A percentile compares a stretch with the other conserved stretches of the same genome.
Conservation (phyloP, 2,888 invertebrate genomes). For the Achlya flavicornis region DNA sequence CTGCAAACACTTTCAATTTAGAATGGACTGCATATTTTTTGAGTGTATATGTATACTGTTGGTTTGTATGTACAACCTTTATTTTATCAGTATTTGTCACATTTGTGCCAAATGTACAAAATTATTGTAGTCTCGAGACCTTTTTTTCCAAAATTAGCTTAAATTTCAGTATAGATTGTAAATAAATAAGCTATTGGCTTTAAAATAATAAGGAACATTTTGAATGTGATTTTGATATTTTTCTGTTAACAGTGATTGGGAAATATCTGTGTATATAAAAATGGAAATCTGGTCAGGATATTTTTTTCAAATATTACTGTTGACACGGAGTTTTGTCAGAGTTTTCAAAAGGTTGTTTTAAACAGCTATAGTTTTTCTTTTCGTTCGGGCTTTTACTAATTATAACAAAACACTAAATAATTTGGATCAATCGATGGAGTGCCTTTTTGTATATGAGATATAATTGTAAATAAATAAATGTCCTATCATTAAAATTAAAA, state of each 20-base stretch:
- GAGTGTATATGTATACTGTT: not conserved
- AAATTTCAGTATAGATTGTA: not conserved
- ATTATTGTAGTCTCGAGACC: not conserved
- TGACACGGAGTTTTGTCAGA: not conserved
- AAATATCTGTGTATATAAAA: not conserved
- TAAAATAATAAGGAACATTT: not conserved
- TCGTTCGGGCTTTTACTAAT: too few species aligned
- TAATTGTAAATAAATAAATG: not conserved
- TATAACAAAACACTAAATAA: not conserved
- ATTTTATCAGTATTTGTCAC: not conserved
- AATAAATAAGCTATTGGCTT: not conserved
- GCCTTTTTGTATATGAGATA: not conserved
- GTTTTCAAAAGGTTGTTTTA: not conserved
- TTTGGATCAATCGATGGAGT: not conserved
- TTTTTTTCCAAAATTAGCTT: not conserved
- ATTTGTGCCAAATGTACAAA: not conserved
- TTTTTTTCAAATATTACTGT: not conserved
- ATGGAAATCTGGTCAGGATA: not conserved
- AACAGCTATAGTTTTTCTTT: not conserved
- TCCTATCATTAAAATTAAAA: not conserved
- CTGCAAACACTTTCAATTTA: not conserved
- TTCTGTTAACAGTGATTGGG: not conserved
- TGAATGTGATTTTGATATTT: not conserved
- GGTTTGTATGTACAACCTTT: not conserved
- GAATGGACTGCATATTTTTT: not conserved